Evolutionary conservation across 2,888 invertebrate species (phyloP), one percentile per base, ranked within the genome.

Genomic region (Acleris laterana): DNA sequence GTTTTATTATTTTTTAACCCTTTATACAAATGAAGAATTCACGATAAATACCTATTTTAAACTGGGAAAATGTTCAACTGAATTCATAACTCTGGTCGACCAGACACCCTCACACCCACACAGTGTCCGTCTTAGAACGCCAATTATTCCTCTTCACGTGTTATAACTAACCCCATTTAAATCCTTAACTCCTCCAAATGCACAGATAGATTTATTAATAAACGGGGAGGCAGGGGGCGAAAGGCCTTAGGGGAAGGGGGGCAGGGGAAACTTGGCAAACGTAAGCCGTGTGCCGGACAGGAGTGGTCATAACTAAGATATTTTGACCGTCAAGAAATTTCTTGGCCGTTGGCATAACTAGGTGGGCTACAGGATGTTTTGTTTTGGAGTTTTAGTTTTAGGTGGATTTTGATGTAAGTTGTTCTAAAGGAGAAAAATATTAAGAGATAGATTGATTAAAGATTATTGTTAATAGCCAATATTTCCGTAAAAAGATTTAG

Each of bases 261-360:
- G 71, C 81, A 62, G 85, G 80, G 72, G 81, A 85, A 89, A 82
- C 85, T 90, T 90, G 88, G 89, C 89, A 87, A 89, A 87, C 88
- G 88, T 90, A 88, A 88, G 89, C 88, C 84, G 79, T 92, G 92
- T 80, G 79, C 88, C 79, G 91, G 93, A 92, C 93, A 93, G 90
- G 83, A 89, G 85, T 88, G 90, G 92, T 89, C 92, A 92, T 92
- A 93, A 90, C 92, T 90, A 92, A 92, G 92, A 93, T 92, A 90
- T 92, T 92, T 93, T 91, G 93, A 90, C 90, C 89, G 90, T 89
- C 90, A 87, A 85, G 90, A 89, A 87, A 91, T 91, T 89, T 90
- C 91, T 90, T 92, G 89, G 88, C 83, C 80, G 81, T 80, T 69
- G 74, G 74, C 75, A 74, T 78, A 74, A 77, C 77, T 79, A 77